phyloP scores from a whole-genome alignment of 2,888 invertebrate species.

The Platycheirus rosarum region DNA sequence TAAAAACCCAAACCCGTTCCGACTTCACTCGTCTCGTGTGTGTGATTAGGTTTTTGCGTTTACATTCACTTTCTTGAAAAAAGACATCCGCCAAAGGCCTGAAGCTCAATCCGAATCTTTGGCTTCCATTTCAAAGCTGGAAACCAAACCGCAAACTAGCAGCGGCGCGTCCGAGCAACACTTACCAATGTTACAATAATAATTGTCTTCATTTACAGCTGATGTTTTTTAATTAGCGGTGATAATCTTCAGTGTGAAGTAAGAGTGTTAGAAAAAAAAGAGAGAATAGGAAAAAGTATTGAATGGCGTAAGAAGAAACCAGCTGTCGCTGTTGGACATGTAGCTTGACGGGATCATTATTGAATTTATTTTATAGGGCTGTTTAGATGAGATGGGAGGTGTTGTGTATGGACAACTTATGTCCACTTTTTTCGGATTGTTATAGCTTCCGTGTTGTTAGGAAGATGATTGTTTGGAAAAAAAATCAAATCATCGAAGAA shows the following conservation, averaged over 20 bases:
- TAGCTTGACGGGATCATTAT: conserved; percentile 18
- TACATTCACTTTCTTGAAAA: conserved; percentile 68
- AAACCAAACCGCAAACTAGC: background rate
- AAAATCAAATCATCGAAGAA: too few species aligned
- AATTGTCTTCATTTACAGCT: conserved; percentile 51
- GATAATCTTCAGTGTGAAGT: conserved; percentile 37
- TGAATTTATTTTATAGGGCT: conserved; percentile 42
- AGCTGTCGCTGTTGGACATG: conserved; percentile 11
- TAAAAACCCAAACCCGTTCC: conserved; percentile 46
- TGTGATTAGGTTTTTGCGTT: conserved; percentile 57
- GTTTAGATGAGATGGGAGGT: conserved; percentile 24
- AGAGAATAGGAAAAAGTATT: background rate
- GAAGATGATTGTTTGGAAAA: too few species aligned
- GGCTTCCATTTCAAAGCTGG: conserved; percentile 42
- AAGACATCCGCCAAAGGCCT: conserved; percentile 55
- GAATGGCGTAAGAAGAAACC: conserved; percentile 11
- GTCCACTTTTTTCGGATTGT: conserved; percentile 13
- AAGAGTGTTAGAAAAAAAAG: background rate
- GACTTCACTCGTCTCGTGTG: conserved; percentile 40
- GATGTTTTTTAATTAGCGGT: conserved; percentile 60
- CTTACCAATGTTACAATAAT: conserved; percentile 37
- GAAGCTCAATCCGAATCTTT: conserved; percentile 38
- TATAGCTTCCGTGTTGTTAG: conserved; percentile 56
- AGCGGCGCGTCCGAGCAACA: conserved; percentile 3
- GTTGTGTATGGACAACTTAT: conserved; percentile 3